A percentile compares a stretch with the other conserved stretches of the same genome.
These are phyloP conservation scores for Terrapene triunguis DNA, from an alignment of 2,113 vertebrate species.

Conservation along the genomic window DNA sequence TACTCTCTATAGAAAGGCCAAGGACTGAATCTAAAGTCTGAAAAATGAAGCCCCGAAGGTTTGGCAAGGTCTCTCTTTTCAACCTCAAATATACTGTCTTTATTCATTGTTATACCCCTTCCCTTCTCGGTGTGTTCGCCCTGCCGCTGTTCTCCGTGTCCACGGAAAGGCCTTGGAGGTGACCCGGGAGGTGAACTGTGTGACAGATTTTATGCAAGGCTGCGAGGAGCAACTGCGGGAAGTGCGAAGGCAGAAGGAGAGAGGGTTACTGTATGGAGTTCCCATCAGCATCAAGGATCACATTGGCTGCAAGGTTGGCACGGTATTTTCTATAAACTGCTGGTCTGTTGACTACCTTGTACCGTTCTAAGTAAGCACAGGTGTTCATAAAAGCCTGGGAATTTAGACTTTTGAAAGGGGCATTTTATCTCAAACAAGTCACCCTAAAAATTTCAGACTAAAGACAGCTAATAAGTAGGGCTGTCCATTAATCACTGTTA, in stretches of 20 bases:
- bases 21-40: neutral
- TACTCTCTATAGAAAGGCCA: neutral
- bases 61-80: neutral
- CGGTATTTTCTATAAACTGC: neutral
- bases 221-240: constrained; percentile 82
- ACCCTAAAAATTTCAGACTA: neutral
- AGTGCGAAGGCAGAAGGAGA: constrained; percentile 25
- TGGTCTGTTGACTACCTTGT: neutral
- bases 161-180: constrained; percentile 81
- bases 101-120: neutral
- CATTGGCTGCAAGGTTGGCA: constrained; percentile 80
- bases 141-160: neutral
- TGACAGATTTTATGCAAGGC: constrained; percentile 82
- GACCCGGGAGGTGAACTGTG: constrained; percentile 84
- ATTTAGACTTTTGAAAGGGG: neutral
- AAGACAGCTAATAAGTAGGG: neutral
- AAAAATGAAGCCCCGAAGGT: neutral
- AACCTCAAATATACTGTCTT: neutral
- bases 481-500: too few species aligned
- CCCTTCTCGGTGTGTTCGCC: neutral
- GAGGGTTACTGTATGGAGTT: constrained; percentile 84
- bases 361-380: neutral
- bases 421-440: neutral
- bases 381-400: neutral
- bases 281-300: constrained; percentile 92